Base-by-base conservation (phyloP, 2,113 vertebrate species). In the Rhea pennata region DNA sequence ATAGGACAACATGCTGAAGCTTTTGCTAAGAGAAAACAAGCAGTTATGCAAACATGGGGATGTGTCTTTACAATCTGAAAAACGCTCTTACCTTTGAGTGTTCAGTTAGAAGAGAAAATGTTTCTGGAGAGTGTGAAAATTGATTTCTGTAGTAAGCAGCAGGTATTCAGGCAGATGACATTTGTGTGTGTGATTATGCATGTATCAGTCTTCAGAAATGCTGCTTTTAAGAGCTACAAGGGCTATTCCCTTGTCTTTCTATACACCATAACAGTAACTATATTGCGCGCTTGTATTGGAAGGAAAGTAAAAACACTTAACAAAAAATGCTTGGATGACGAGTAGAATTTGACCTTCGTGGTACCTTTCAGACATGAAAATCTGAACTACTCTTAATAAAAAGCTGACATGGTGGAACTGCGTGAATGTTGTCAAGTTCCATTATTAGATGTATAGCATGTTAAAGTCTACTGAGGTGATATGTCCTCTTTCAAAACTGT, bases 221-320 rank as follows among this genome's bases (percentile, higher is more conserved):
- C 9, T 81, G 21, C n/a, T 33, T 70, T 73, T 70, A 69, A 44
- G 24, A 65, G 1, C 17, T 54, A 24, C 0, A 0, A 42, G 77
- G 20, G 23, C 40, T 84, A 48, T 73, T 40, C 39, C 56, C 29
- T 29, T 58, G 15, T 75, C 21, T 84, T 0, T 67, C 29, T 24
- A 36, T 12, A 40, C 33, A 39, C 27, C 0, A 0, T 70, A 31
- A 64, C 13, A 44, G 13, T 74, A 67, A 90, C 56, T 84, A 15
- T 36, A 8, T 33, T 73, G 12, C 33, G 24, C 2, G 51, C 27
- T 10, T 17, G 3, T 83, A 7, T 31, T 61, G 13, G n/a, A 23
- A 84, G 16, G 16, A 62, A 75, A 73, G 10, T 36, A 42, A 40
- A 90, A 87, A 21, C 17, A 4, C 26, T 0, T 2, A 74, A 17